These are phyloP conservation scores for Aphis gossypii DNA, from an alignment of 1,140 invertebrate genomes.

Conservation along the genomic window DNA sequence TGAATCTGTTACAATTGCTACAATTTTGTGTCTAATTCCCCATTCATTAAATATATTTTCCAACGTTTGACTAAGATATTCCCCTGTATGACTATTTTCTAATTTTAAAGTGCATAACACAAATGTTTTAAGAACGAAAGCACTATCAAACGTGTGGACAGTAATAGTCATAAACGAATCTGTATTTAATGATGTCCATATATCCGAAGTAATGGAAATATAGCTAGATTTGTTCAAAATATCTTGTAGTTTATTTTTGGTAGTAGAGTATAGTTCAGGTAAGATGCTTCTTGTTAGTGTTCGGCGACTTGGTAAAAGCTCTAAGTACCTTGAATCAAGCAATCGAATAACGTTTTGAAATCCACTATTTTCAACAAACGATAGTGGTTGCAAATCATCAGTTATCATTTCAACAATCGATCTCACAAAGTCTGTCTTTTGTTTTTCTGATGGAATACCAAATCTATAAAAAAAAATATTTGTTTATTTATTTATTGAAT, in stretches of 20 bases:
- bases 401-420: slow-evolving; percentile 26
- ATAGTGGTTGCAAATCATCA: slow-evolving; percentile 33
- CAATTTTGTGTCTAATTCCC: slow-evolving; percentile 27
- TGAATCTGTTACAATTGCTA: slow-evolving; percentile 13
- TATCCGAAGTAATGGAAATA: slow-evolving; percentile 27
- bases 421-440: slow-evolving; percentile 28
- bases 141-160: slow-evolving; percentile 26
- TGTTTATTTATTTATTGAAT: too few relatives aligned
- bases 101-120: slow-evolving; percentile 26
- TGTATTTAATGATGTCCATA: slow-evolving; percentile 21
- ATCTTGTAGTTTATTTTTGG: slow-evolving; percentile 35
- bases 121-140: slow-evolving; percentile 28
- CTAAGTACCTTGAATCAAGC: slow-evolving; percentile 26
- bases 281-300: background rate
- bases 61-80: slow-evolving; percentile 30
- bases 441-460: slow-evolving; percentile 26
- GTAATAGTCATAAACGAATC: slow-evolving; percentile 25
- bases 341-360: slow-evolving; percentile 28
- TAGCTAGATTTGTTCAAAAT: slow-evolving; percentile 25
- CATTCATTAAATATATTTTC: slow-evolving; percentile 34
- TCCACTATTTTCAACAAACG: slow-evolving; percentile 40
- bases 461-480: slow-evolving; percentile 12
- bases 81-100: slow-evolving; percentile 12
- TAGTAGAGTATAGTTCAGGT: slow-evolving; percentile 15
- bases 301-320: slow-evolving; percentile 16